Base-by-base conservation (phyloP, 2,113 vertebrate genomes). In the Epinephelus cyanopodus region DNA sequence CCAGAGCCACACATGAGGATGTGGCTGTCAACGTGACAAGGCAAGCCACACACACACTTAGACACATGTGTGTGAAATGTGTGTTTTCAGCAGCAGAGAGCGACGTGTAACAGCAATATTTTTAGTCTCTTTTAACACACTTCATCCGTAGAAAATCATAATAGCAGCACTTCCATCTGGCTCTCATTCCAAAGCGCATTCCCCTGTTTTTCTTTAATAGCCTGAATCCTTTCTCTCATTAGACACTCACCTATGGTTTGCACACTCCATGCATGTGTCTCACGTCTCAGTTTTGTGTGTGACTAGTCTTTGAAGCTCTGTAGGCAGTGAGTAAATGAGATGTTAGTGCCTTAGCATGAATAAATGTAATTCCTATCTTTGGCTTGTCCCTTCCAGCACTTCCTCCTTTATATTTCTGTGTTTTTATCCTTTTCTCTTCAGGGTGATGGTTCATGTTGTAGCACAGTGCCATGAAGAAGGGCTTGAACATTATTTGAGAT, bases 401-500 rank as follows among this genome's bases (percentile, higher is more conserved):
- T 23, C 58, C 27, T 48, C 39, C 29, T 63, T 53, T 17, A 60
- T 56, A 21, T 61, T 74, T 60, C 56, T 14, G 10, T 25, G 10
- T 63, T 33, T n/a, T 64, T 45, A 23, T 47, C 17, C 17, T 0
- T 64, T 69, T 48, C 15, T 69, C n/a, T 91, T 76, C 92, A 99
- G 98, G 93, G 98, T 99, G 84, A 99, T 99, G 94, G 97, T 99
- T 73, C 98, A 99, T 84, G 95, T 99, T 69, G 98, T 99, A 68
- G 97, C 98, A n/a, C 98, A 98, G 92, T 99, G 98, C 91, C 98
- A 99, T 5, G 98, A 99, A 88, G 98, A 99, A 90, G 98, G 97
- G 29, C 95, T 99, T 65, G 98, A 99, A 86, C 97, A 97, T 93
- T 98, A 97, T 90, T 91, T 99, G 88, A 96, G 97, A 87, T 99